Conservation (phyloP, 2,113 vertebrate genomes). For the Dascyllus trimaculatus region DNA sequence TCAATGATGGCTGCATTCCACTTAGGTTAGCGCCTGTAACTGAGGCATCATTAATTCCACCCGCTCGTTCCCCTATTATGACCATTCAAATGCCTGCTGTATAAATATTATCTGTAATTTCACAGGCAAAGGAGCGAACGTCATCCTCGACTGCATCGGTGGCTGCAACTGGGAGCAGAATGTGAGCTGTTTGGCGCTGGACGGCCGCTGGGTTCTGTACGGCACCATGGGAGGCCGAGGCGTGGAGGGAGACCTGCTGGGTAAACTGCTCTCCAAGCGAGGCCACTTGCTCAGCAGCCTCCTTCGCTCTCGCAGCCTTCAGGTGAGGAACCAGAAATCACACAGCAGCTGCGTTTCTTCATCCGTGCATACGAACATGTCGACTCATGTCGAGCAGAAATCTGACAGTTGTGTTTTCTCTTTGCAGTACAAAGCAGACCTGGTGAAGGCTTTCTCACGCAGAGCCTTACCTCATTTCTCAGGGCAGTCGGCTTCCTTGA, state of each 20-base stretch:
- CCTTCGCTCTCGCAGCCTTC: constrained; percentile 85
- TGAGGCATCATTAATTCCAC: no score
- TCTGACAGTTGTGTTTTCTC: background rate
- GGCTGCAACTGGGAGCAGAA: constrained; percentile 89
- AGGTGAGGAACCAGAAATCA: constrained; percentile 70
- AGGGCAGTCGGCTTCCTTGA: constrained; percentile 62
- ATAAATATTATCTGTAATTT: background rate
- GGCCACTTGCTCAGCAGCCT: constrained; percentile 87
- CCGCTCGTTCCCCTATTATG: no score
- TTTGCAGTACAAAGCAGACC: constrained; percentile 86
- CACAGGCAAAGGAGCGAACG: constrained; percentile 87
- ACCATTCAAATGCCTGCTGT: no score
- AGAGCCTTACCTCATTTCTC: constrained; percentile 84
- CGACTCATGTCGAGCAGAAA: background rate
- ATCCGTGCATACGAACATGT: background rate
- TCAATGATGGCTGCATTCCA: no score
- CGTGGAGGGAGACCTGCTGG: constrained; percentile 86
- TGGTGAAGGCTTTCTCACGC: constrained; percentile 85
- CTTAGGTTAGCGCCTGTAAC: no score
- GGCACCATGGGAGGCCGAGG: constrained; percentile 85
- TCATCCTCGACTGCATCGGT: constrained; percentile 90
- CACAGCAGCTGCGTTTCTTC: background rate
- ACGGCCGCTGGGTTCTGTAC: constrained; percentile 90
- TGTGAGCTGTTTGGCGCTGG: constrained; percentile 83
- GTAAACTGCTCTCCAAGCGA: constrained; percentile 87